Evolutionary conservation across 2,888 invertebrate genomes (phyloP).

Genomic region (Sicus ferrugineus): DNA sequence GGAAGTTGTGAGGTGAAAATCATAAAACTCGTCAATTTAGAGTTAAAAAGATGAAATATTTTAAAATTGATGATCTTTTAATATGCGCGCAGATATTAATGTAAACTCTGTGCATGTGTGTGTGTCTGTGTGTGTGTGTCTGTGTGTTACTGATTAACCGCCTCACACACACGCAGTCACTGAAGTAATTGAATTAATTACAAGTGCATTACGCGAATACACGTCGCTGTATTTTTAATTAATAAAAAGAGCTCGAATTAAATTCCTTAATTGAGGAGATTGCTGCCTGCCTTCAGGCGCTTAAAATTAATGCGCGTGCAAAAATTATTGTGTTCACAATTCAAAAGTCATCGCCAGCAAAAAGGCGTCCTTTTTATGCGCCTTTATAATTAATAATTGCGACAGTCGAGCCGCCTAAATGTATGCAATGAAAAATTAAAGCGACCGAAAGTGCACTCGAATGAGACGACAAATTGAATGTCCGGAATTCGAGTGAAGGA

Average conservation of each 20-base stretch:
- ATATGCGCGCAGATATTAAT: neutral
- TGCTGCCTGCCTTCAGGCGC: no score
- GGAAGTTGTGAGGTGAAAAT: no score
- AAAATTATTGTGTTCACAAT: no score
- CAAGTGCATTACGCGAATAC: conserved; percentile 18
- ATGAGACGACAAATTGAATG: no score
- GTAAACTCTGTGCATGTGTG: neutral
- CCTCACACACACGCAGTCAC: conserved; percentile 44
- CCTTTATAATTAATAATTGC: no score
- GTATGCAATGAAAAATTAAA: neutral
- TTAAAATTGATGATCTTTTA: conserved; percentile 10
- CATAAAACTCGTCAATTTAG: conserved; percentile 31
- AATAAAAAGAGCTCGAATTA: neutral
- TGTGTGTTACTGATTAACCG: neutral
- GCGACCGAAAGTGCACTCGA: no score
- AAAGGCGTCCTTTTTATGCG: neutral
- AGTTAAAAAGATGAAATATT: conserved; percentile 29
- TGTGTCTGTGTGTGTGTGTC: neutral
- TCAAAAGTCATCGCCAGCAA: neutral
- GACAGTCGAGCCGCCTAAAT: neutral
- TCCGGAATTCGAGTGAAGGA: no score
- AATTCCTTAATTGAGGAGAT: no score
- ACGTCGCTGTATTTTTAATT: neutral
- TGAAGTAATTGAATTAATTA: conserved; percentile 58
- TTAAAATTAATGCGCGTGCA: no score